Evolutionary conservation across 1,140 invertebrate species (phyloP).

Genomic region (Pachypeltis micranthus): DNA sequence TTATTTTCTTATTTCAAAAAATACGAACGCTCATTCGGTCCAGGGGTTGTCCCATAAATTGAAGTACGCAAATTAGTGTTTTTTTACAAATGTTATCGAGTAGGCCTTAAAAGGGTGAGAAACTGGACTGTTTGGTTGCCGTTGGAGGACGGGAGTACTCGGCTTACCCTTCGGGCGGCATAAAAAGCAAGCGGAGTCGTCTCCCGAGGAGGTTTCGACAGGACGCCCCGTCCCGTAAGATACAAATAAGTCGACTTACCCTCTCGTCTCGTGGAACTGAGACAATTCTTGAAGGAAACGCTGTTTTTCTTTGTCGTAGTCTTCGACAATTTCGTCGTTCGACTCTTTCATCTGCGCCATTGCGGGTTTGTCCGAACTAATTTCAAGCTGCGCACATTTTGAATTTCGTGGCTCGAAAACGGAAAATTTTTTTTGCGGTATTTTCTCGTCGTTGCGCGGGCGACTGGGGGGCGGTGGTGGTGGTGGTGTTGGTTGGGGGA

Average conservation of each 20-base stretch:
- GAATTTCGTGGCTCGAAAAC: neutral
- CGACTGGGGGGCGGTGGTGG: too few relatives aligned
- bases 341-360: neutral
- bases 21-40: too few relatives aligned
- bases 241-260: constrained; percentile 45
- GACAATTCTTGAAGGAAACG: constrained; percentile 65
- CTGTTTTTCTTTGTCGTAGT: constrained; percentile 24
- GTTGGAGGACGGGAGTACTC: neutral
- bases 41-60: too few relatives aligned
- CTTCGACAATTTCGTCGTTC: neutral
- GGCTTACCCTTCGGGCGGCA: too few relatives aligned
- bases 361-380: neutral
- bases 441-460: too few relatives aligned
- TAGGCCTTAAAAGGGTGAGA: too few relatives aligned
- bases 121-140: neutral
- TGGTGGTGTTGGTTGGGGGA: too few relatives aligned
- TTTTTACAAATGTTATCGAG: too few relatives aligned
- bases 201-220: neutral
- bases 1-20: too few relatives aligned
- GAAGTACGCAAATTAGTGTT: too few relatives aligned
- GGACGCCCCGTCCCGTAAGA: neutral
- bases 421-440: neutral
- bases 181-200: too few relatives aligned
- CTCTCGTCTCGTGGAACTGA: constrained; percentile 71
- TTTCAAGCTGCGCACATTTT: neutral